A percentile compares a stretch with the other conserved stretches of the same genome.
Conservation (phyloP, 1,140 invertebrate genomes). For the Bombus pyrosoma region DNA sequence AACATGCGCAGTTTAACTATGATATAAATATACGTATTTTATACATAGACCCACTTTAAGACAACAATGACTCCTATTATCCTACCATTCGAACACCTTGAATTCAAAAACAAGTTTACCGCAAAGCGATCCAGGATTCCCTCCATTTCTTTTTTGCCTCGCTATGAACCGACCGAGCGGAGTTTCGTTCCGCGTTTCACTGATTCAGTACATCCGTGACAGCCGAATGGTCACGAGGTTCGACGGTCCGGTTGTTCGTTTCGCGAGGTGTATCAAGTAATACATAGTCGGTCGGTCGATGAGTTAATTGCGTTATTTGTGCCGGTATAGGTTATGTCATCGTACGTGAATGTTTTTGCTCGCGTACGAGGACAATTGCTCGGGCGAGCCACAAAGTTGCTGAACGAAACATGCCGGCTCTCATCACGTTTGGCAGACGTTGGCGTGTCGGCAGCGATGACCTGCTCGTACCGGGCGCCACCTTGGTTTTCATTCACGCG, state of each 20-base stretch:
- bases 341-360: background rate
- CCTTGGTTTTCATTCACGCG: constrained; percentile 87
- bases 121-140: background rate
- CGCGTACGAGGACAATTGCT: constrained; percentile 16
- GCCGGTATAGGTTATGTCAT: constrained; percentile 57
- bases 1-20: too few species aligned
- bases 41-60: too few species aligned
- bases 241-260: constrained; percentile 34
- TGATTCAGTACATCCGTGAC: constrained; percentile 36
- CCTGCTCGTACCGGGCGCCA: constrained; percentile 89
- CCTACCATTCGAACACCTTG: too few species aligned
- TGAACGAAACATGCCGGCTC: constrained; percentile 87
- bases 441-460: constrained; percentile 94
- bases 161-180: background rate
- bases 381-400: background rate
- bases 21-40: too few species aligned
- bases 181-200: constrained; percentile 31
- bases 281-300: background rate
- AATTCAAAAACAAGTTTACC: background rate
- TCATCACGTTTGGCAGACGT: constrained; percentile 90
- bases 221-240: constrained; percentile 26
- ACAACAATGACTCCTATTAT: background rate
- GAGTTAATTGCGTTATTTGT: background rate
- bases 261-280: background rate
- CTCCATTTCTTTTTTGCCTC: background rate